Evolutionary conservation across 1,140 invertebrate genomes (phyloP).

Genomic region (Bombus ignitus): DNA sequence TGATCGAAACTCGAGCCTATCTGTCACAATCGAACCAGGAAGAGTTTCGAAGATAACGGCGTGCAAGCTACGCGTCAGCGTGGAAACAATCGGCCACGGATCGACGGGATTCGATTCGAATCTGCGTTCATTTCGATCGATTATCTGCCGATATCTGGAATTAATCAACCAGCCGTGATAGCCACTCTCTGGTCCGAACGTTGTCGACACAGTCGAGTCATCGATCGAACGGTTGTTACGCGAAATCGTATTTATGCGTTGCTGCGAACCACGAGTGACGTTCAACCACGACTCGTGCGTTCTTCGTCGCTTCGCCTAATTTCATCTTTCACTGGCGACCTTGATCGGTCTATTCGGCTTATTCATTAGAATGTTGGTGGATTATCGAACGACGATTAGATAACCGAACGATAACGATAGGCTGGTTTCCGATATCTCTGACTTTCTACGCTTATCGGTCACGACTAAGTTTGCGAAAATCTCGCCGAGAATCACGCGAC

Average conservation of each 20-base stretch:
- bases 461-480: constrained; percentile 44
- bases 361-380: neutral
- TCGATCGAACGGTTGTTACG: constrained; percentile 51
- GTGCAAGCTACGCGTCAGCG: neutral
- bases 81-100: constrained; percentile 32
- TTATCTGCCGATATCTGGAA: constrained; percentile 33
- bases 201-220: constrained; percentile 14
- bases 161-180: constrained; percentile 49
- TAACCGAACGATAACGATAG: constrained; percentile 39
- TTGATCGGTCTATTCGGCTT: constrained; percentile 13
- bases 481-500: constrained; percentile 1
- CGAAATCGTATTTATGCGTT: constrained; percentile 45
- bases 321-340: neutral
- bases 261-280: neutral
- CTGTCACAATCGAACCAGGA: constrained; percentile 18
- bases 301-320: neutral
- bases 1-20: neutral
- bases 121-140: constrained; percentile 39
- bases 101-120: constrained; percentile 36
- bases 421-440: constrained; percentile 36
- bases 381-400: constrained; percentile 59
- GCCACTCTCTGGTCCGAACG: constrained; percentile 29
- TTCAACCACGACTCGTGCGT: constrained; percentile 6
- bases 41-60: constrained; percentile 3
- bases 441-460: constrained; percentile 62